A percentile compares a stretch with the other conserved stretches of the same genome.
Conservation (phyloP, 2,888 invertebrate species). For the Sinotaia quadrata region DNA sequence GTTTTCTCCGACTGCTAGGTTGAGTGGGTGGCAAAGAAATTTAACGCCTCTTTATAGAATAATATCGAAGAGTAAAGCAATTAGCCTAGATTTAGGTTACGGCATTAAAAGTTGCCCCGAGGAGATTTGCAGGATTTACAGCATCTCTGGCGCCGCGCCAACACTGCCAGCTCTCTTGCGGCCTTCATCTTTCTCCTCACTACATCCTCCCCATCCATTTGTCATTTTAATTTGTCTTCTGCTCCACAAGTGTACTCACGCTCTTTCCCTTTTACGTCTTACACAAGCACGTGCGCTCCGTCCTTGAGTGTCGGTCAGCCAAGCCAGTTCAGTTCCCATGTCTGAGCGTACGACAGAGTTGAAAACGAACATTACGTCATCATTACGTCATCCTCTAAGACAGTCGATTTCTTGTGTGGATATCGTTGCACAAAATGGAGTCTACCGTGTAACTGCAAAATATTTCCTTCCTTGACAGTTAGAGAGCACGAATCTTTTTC, state of each 20-base stretch:
- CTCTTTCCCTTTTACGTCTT: not conserved
- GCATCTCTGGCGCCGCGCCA: conserved; percentile 24
- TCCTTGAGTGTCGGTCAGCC: no score
- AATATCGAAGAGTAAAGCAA: conserved; percentile 27
- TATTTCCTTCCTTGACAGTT: no score
- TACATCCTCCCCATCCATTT: not conserved
- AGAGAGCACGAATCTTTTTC: no score
- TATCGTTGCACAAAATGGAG: no score
- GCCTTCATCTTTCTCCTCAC: not conserved
- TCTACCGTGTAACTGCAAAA: no score
- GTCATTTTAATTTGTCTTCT: not conserved
- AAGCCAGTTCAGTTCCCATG: no score
- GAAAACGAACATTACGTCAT: no score
- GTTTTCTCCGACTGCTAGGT: not conserved
- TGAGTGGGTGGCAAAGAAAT: conserved; percentile 24
- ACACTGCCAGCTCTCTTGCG: not conserved
- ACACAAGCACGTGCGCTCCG: not conserved
- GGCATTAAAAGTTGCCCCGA: conserved; percentile 18
- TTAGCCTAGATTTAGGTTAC: conserved; percentile 32
- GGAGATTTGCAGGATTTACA: conserved; percentile 11
- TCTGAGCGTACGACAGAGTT: no score
- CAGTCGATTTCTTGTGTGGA: no score
- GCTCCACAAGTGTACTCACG: not conserved
- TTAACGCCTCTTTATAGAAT: conserved; percentile 30
- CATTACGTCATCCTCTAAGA: no score